Conservation (phyloP, 2,888 invertebrate species). For the Hirtodrosophila histrioides region DNA sequence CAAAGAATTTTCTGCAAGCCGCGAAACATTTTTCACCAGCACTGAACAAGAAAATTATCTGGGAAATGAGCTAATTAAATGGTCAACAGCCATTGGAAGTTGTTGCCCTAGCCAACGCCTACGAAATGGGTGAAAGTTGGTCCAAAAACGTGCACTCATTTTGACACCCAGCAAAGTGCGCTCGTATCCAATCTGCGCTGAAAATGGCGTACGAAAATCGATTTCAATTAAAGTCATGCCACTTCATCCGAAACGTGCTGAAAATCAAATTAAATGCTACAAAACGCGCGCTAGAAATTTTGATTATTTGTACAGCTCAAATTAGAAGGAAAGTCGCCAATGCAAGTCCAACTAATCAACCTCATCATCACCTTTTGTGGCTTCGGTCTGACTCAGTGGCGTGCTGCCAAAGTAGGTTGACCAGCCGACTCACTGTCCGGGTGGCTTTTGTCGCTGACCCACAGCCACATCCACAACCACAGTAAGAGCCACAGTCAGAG, state of each 20-base stretch:
- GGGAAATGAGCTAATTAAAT: conserved; percentile 40
- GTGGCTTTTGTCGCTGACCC: conserved; percentile 57
- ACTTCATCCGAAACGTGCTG: conserved; percentile 68
- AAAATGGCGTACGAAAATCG: conserved; percentile 49
- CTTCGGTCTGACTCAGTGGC: conserved; percentile 38
- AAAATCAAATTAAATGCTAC: conserved; percentile 76
- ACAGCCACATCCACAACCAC: conserved; percentile 35
- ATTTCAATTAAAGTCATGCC: conserved; percentile 55
- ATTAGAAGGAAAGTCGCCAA: conserved; percentile 79
- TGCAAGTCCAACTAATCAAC: conserved; percentile 67
- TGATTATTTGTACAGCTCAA: conserved; percentile 74
- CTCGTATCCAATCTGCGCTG: conserved; percentile 18
- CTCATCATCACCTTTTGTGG: conserved; percentile 78
- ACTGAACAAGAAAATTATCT: background rate
- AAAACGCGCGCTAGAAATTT: conserved; percentile 64
- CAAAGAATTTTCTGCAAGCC: no score
- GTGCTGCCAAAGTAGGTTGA: conserved; percentile 73
- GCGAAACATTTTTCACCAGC: no score
- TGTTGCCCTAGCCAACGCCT: conserved; percentile 63
- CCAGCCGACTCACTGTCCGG: conserved; percentile 50
- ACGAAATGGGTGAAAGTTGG: conserved; percentile 68
- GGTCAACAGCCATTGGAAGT: conserved; percentile 16
- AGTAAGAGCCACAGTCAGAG: conserved; percentile 6
- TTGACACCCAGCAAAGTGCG: conserved; percentile 71
- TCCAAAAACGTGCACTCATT: conserved; percentile 68